phyloP scores from a whole-genome alignment of 1,140 invertebrate genomes.

The Grapholita molesta region DNA sequence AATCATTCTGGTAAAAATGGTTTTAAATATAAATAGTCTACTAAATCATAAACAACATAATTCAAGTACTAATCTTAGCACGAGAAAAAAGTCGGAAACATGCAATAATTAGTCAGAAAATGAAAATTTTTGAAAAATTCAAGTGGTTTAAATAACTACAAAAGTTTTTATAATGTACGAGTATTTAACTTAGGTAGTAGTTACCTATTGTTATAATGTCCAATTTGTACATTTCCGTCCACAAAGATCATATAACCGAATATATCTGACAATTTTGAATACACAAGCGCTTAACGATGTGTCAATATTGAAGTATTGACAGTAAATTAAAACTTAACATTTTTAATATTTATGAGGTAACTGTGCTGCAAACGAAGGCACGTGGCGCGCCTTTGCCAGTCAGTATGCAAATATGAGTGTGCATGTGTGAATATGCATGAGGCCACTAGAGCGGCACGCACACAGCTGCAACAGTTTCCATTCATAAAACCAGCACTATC shows the following conservation, averaged over 20 bases:
- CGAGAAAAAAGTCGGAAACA: no score
- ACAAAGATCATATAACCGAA: not conserved
- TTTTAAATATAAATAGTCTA: no score
- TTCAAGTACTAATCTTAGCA: no score
- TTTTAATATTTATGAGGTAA: conserved; percentile 69
- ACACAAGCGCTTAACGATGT: conserved; percentile 12
- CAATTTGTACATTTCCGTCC: not conserved
- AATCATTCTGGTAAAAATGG: no score
- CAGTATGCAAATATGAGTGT: conserved; percentile 62
- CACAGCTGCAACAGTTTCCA: conserved; percentile 53
- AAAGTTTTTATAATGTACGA: no score
- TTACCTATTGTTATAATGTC: no score
- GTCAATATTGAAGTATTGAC: conserved; percentile 15
- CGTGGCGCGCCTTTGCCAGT: conserved; percentile 63
- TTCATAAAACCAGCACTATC: conserved; percentile 74
- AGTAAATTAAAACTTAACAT: conserved; percentile 63
- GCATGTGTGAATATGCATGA: conserved; percentile 50
- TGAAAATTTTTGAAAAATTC: no score
- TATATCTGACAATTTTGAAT: not conserved
- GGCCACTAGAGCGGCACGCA: conserved; percentile 42
- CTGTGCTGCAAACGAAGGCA: conserved; percentile 62
- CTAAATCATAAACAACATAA: no score
- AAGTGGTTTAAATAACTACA: no score
- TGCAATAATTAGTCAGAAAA: no score
- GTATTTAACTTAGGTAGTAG: no score